These are phyloP conservation scores for Cettia cetti DNA, from an alignment of 2,113 vertebrate species.

Conservation along the genomic window DNA sequence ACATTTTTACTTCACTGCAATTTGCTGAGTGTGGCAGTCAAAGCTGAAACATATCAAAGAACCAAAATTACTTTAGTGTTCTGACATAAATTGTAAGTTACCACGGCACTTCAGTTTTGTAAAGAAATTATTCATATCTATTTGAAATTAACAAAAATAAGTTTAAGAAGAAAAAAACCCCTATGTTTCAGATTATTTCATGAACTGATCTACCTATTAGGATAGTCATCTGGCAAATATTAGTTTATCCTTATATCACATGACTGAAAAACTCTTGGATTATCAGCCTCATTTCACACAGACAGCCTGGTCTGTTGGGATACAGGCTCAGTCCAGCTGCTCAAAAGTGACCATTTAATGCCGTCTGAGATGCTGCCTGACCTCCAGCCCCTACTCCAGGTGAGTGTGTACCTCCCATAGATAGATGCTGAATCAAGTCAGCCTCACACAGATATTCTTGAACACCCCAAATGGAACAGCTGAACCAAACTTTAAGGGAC, in stretches of 20 bases:
- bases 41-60: background rate
- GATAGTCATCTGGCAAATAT: background rate
- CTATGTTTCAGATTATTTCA: background rate
- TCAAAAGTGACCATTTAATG: background rate
- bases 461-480: background rate
- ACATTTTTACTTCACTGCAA: background rate
- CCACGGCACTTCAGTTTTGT: accelerated
- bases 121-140: background rate
- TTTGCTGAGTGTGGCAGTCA: background rate
- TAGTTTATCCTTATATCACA: background rate
- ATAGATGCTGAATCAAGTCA: background rate
- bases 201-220: background rate
- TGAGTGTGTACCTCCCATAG: background rate
- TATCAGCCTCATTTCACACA: background rate
- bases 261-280: background rate
- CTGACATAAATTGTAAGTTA: background rate
- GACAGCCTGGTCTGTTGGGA: background rate
- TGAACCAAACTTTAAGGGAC: background rate
- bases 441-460: background rate
- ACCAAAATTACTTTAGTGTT: background rate
- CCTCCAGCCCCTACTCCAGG: background rate
- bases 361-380: background rate
- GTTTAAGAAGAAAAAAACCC: background rate
- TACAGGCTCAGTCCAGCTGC: background rate
- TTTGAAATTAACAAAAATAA: background rate